Conservation (phyloP, 2,888 invertebrate genomes). For the Luperina nickerlii region DNA sequence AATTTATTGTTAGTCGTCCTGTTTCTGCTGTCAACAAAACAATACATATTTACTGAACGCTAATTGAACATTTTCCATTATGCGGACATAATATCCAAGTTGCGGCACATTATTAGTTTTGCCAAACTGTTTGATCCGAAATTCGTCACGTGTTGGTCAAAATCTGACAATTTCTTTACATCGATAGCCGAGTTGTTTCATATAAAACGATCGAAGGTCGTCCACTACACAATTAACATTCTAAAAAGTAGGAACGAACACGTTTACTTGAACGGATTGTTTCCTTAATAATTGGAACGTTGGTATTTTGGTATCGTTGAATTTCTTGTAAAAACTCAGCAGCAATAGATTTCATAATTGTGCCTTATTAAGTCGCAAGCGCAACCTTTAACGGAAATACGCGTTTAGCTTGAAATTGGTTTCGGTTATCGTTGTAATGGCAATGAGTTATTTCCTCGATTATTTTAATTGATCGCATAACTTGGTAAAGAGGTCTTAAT, state of each 20-base stretch:
- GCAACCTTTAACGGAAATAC: constrained; percentile 39
- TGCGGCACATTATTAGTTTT: background rate
- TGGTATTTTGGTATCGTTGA: constrained; percentile 7
- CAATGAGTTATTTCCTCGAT: constrained; percentile 35
- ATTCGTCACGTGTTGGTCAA: background rate
- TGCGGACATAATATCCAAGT: background rate
- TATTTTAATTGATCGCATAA: constrained; percentile 25
- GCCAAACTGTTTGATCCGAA: background rate
- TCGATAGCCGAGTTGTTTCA: constrained; percentile 9
- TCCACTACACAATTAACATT: constrained; percentile 61
- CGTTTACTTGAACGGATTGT: constrained; percentile 63
- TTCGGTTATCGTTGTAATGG: constrained; percentile 31
- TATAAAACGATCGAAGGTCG: constrained; percentile 65
- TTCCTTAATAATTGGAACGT: constrained; percentile 50
- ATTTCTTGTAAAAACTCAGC: constrained; percentile 37
- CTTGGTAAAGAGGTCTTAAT: constrained; percentile 24
- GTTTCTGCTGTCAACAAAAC: constrained; percentile 10
- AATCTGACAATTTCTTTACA: constrained; percentile 43
- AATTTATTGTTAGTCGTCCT: constrained; percentile 12
- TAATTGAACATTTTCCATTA: background rate
- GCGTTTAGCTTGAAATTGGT: constrained; percentile 41
- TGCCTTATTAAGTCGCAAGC: constrained; percentile 30
- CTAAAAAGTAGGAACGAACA: constrained; percentile 63
- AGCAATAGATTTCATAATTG: constrained; percentile 53
- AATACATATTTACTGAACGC: background rate